These are phyloP conservation scores for Sphyrna mokarran DNA, from an alignment of 2,113 vertebrate genomes.

Conservation along the genomic window DNA sequence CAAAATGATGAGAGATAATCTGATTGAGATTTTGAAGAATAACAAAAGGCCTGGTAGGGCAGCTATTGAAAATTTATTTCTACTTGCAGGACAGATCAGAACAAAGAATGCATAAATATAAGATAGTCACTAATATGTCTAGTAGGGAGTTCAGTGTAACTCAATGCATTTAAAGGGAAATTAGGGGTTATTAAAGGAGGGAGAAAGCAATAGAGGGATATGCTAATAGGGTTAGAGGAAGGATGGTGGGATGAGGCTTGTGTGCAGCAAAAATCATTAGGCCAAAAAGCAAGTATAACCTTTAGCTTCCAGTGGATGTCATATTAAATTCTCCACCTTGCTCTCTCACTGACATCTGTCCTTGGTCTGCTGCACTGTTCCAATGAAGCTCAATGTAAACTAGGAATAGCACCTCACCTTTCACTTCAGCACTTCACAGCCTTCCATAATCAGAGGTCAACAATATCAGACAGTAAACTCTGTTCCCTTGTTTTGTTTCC, in stretches of 20 bases:
- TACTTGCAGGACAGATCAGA: too few relatives aligned
- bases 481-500: too few relatives aligned
- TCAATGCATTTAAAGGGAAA: neutral
- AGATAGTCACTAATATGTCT: neutral
- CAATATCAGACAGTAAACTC: too few relatives aligned
- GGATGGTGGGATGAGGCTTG: neutral
- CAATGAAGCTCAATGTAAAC: too few relatives aligned
- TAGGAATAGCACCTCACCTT: too few relatives aligned
- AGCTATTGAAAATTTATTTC: too few relatives aligned
- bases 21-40: neutral
- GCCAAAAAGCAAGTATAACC: neutral
- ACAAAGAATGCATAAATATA: too few relatives aligned
- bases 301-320: neutral
- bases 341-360: too few relatives aligned
- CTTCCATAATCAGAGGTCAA: too few relatives aligned
- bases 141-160: neutral
- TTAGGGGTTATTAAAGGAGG: neutral
- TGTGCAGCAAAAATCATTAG: neutral
- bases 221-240: neutral
- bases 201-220: neutral
- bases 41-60: too few relatives aligned
- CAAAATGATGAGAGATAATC: neutral
- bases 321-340: neutral
- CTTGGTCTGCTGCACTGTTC: too few relatives aligned
- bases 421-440: too few relatives aligned